A percentile compares a stretch with the other conserved stretches of the same genome.
These are phyloP conservation scores for Chrysocyon brachyurus DNA, from an alignment of 2,797 vertebrate species.

Conservation along the genomic window DNA sequence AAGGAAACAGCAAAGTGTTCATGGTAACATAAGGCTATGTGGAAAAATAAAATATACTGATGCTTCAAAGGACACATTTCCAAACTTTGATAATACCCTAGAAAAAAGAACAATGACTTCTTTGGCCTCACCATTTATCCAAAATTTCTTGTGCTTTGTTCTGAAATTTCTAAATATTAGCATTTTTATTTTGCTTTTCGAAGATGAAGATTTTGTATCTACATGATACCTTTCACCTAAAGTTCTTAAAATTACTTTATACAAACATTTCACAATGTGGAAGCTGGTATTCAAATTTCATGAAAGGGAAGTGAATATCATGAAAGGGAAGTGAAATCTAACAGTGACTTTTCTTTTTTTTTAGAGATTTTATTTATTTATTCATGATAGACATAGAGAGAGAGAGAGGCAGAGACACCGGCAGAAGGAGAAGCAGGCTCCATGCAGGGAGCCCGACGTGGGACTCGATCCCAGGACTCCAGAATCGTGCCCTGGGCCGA, in stretches of 20 bases:
- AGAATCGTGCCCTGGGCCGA: too few relatives aligned
- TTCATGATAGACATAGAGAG: too few relatives aligned
- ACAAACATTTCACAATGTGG: neutral
- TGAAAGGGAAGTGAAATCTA: slow-evolving; percentile 27
- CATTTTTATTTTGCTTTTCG: slow-evolving; percentile 59
- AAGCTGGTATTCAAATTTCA: slow-evolving; percentile 41
- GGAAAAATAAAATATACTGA: slow-evolving; percentile 18
- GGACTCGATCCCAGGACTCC: too few relatives aligned
- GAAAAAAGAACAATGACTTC: slow-evolving; percentile 27
- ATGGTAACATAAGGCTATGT: neutral
- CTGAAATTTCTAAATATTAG: slow-evolving; percentile 38
- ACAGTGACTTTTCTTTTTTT: neutral
- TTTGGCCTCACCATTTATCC: neutral
- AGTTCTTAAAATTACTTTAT: slow-evolving; percentile 46
- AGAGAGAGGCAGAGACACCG: too few relatives aligned
- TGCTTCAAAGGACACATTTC: slow-evolving; percentile 8
- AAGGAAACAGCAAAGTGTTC: slow-evolving; percentile 21
- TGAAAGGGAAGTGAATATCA: slow-evolving; percentile 28
- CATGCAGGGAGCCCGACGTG: too few relatives aligned
- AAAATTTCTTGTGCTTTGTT: neutral
- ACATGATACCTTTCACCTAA: neutral
- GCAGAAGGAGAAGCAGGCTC: too few relatives aligned
- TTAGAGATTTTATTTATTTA: too few relatives aligned
- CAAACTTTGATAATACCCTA: neutral
- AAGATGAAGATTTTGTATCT: slow-evolving; percentile 11